These are phyloP conservation scores for Nannoperca australis DNA, from an alignment of 2,797 vertebrate genomes.

Conservation along the genomic window DNA sequence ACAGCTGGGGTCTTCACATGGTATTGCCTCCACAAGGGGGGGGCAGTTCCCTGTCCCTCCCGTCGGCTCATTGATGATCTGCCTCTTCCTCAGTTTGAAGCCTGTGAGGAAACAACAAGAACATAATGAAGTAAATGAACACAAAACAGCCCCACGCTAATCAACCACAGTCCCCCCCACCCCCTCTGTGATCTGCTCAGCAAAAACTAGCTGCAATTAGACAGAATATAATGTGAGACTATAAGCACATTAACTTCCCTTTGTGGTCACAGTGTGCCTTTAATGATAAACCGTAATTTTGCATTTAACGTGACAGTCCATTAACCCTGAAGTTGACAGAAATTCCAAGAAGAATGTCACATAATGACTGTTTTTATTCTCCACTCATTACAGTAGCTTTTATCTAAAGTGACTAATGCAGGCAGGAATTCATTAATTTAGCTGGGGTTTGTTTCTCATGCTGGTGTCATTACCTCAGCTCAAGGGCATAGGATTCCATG, in stretches of 20 bases:
- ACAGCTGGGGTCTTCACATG: slow-evolving; percentile 96
- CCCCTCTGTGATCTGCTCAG: slow-evolving; percentile 6
- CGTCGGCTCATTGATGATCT: slow-evolving; percentile 90
- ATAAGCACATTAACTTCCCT: slow-evolving; percentile 45
- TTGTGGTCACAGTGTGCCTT: slow-evolving; percentile 35
- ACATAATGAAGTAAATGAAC: slow-evolving; percentile 33
- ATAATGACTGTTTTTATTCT: slow-evolving; percentile 43
- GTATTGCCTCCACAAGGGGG: slow-evolving; percentile 94
- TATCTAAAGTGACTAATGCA: slow-evolving; percentile 58
- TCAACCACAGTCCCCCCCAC: not conserved
- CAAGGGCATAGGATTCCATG: slow-evolving; percentile 49
- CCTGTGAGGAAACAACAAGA: slow-evolving; percentile 79
- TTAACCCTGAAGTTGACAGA: slow-evolving; percentile 59
- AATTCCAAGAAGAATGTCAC: slow-evolving; percentile 40
- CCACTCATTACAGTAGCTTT: slow-evolving; percentile 59
- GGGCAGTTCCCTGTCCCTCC: slow-evolving; percentile 92
- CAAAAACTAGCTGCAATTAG: slow-evolving; percentile 15
- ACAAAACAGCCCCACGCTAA: slow-evolving; percentile 1
- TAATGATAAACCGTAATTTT: slow-evolving; percentile 50
- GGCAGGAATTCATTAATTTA: slow-evolving; percentile 56
- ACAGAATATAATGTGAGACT: slow-evolving; percentile 13
- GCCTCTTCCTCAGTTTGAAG: slow-evolving; percentile 95
- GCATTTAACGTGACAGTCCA: slow-evolving; percentile 58
- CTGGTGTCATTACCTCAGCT: slow-evolving; percentile 28
- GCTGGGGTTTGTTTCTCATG: slow-evolving; percentile 17